Percentiles rank a stretch among this genome's conserved stretches.
Conservation (phyloP, 2,113 vertebrate species). For the Trichomycterus rosablanca region DNA sequence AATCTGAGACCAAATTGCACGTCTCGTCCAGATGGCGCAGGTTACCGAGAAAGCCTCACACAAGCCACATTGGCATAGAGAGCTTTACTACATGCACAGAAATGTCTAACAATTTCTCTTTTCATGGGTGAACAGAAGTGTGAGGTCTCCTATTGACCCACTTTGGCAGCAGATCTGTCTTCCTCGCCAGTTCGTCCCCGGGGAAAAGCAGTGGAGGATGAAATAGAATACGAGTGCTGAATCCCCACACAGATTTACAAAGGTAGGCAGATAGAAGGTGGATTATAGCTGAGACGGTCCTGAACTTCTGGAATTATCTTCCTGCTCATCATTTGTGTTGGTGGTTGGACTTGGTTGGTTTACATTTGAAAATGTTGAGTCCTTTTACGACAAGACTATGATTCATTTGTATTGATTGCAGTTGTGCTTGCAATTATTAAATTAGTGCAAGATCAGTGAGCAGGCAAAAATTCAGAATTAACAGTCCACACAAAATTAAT, state of each 20-base stretch:
- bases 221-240: conserved; percentile 43
- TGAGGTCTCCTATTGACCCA: conserved; percentile 33
- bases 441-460: too few species aligned
- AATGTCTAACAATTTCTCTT: conserved; percentile 36
- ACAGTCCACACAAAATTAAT: too few species aligned
- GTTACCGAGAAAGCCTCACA: neutral
- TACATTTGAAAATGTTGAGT: too few species aligned
- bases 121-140: conserved; percentile 27
- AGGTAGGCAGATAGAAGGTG: neutral
- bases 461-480: too few species aligned
- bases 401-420: too few species aligned
- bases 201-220: conserved; percentile 41
- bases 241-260: conserved; percentile 27
- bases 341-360: too few species aligned
- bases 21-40: neutral
- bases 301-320: neutral
- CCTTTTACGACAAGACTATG: too few species aligned
- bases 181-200: conserved; percentile 14
- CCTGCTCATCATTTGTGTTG: too few species aligned
- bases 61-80: neutral
- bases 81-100: neutral
- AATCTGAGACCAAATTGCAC: neutral
- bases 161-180: conserved; percentile 39
- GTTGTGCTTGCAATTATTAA: too few species aligned
- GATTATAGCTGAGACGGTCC: neutral